Evolutionary conservation across 2,888 invertebrate genomes (phyloP), one percentile per base, ranked within the genome.

Genomic region (Drosophila acutilabella): DNA sequence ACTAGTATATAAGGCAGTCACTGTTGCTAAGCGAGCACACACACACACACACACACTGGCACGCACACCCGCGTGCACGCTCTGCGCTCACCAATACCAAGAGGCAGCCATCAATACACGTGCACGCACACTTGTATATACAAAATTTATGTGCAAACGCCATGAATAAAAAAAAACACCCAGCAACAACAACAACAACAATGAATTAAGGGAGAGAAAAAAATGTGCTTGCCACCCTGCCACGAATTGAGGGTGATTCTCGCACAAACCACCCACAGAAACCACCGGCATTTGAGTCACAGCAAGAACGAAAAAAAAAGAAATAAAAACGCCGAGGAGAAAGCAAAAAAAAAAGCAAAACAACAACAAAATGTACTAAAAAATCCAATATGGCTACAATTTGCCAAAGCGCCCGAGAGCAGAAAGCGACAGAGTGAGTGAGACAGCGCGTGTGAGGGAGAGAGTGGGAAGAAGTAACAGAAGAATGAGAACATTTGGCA

Each of bases 331-430:
- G 8, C 8, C 8, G 30, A 30, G 30, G 30, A 30, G 36, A 13
- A 13, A 13, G 36, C 36, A 64, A 56, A 58, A 69, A 78, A 5
- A 50, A 38, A 54, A 57, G 45, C 23, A 42, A 36, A 36, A 56
- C 20, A 52, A 59, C 67, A 64, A 69, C 71, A 81, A 65, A 84
- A 70, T 71, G 71, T 64, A 78, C 85, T 89, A 85, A 88, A 78
- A 78, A 89, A 90, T 87, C 89, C 86, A 87, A 87, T 87, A 87
- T 87, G 86, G 86, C 86, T 87, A 87, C 86, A 89, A 81, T 89
- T 87, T 87, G 90, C 89, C 69, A 79, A 79, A 76, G 80, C 80
- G 64, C 58, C 53, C 41, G 78, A 68, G 78, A 68, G 78, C 74
- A 58, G 11, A 77, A 61, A 64, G 74, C 64, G 61, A 60, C 64